phyloP scores from a whole-genome alignment of 1,140 invertebrate genomes.

The Ostrea denselamellosa region DNA sequence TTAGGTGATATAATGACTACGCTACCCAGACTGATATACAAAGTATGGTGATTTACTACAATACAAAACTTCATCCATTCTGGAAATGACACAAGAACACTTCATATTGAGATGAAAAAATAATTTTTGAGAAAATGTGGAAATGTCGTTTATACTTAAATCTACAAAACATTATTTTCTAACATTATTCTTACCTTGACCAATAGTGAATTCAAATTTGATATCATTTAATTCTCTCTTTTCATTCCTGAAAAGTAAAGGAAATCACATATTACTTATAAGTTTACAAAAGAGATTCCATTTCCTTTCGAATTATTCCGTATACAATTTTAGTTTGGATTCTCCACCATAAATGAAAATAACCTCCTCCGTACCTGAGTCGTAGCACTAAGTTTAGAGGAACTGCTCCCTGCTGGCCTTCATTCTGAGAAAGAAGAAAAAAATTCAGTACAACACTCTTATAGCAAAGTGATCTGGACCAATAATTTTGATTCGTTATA shows the following conservation, averaged over 20 bases:
- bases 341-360: not conserved
- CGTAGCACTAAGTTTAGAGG: not conserved
- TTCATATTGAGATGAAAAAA: too few relatives aligned
- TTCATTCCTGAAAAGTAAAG: slow-evolving; percentile 85
- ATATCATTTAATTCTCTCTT: slow-evolving; percentile 97
- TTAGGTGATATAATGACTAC: too few relatives aligned
- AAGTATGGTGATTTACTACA: too few relatives aligned
- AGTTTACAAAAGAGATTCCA: not conserved
- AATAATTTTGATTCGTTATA: not conserved
- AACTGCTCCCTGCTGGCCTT: not conserved
- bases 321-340: not conserved
- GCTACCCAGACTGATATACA: too few relatives aligned
- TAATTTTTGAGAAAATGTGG: too few relatives aligned
- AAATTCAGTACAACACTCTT: not conserved
- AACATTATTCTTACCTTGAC: slow-evolving; percentile 81
- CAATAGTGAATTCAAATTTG: slow-evolving; percentile 95
- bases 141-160: too few relatives aligned
- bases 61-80: too few relatives aligned
- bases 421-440: not conserved
- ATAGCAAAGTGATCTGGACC: not conserved
- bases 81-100: too few relatives aligned
- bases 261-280: too few relatives aligned
- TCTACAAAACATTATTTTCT: too few relatives aligned
- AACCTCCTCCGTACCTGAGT: not conserved
- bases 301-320: not conserved